phyloP scores from a whole-genome alignment of 2,797 vertebrate genomes.

The Manis pentadactyla region DNA sequence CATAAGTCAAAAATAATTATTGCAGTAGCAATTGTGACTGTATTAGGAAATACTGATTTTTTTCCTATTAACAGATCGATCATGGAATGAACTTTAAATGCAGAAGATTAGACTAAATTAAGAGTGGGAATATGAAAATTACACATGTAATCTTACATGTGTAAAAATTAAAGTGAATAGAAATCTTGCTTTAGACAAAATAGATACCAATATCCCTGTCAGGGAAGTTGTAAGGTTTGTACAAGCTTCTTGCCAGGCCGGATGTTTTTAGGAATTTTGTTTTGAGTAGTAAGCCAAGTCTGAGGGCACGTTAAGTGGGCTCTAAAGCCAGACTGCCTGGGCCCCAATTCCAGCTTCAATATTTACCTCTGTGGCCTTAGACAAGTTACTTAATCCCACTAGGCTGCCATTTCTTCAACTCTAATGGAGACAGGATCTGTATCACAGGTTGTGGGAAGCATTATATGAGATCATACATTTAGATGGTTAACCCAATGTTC shows the following conservation, averaged over 20 bases:
- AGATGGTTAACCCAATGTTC: not conserved
- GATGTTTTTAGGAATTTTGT: constrained; percentile 15
- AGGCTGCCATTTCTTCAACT: not conserved
- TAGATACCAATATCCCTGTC: not conserved
- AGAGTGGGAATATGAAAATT: not conserved
- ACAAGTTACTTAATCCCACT: not conserved
- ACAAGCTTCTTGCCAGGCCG: not conserved
- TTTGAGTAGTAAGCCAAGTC: not conserved
- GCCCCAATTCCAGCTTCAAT: not conserved
- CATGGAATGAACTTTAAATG: constrained; percentile 11
- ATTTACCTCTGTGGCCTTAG: not conserved
- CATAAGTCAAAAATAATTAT: not conserved
- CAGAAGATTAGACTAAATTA: constrained; percentile 27
- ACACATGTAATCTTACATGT: not conserved
- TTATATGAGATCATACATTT: not conserved
- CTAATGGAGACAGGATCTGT: not conserved
- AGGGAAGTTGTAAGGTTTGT: not conserved
- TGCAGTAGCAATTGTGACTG: not conserved
- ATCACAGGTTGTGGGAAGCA: not conserved
- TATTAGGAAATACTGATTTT: not conserved
- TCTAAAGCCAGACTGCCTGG: not conserved
- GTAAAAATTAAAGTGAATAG: constrained; percentile 14
- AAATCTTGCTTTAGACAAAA: constrained; percentile 4
- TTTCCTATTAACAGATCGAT: not conserved
- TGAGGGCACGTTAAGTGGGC: not conserved